Base-by-base conservation (phyloP, 2,797 vertebrate genomes). In the Microctenopoma lineatum region DNA sequence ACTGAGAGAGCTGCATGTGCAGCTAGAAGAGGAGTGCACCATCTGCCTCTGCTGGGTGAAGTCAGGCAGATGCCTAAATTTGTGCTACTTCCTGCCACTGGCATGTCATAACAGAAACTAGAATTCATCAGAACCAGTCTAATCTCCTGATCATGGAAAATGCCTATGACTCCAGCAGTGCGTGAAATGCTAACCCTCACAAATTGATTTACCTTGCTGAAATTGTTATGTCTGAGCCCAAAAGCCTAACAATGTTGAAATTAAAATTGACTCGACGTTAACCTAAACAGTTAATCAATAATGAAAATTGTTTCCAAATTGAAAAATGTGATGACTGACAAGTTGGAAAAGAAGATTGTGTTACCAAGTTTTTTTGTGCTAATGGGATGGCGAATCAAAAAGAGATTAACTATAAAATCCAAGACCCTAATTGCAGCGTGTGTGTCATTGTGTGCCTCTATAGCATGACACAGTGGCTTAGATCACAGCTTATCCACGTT, bases 401-500 rank as follows among this genome's bases (percentile, higher is more conserved):
- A 38, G 4, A 44, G 66, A 46, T 59, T 58, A 70, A 39, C 44
- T 59, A 6, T 15, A 4, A 59, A 9, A 74, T 66, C 18, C 6
- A 44, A 42, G 45, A 44, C 56, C 29, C 66, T 75, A 64, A 79
- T 73, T 60, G 62, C 21, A 56, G 36, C 7, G 41, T 52, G 42
- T 38, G 16, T 56, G 55, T 78, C 42, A 47, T 66, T 54, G 10
- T 38, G 16, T 21, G 34, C n/a, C 52, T 12, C 21, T 8, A 60
- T 46, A 73, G 16, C 53, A n/a, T 18, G 60, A 69, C 61, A 29
- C 16, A 4, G 26, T 26, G 44, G 39, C 39, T 75, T 5, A 53
- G 58, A 42, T 68, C 41, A 34, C 32, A 51, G 41, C 45, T 59
- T 25, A 57, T 52, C 62, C 39, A 29, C 3, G 6, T 73, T 66